phyloP scores from a whole-genome alignment of 2,888 invertebrate species.

The Junonia oenone region DNA sequence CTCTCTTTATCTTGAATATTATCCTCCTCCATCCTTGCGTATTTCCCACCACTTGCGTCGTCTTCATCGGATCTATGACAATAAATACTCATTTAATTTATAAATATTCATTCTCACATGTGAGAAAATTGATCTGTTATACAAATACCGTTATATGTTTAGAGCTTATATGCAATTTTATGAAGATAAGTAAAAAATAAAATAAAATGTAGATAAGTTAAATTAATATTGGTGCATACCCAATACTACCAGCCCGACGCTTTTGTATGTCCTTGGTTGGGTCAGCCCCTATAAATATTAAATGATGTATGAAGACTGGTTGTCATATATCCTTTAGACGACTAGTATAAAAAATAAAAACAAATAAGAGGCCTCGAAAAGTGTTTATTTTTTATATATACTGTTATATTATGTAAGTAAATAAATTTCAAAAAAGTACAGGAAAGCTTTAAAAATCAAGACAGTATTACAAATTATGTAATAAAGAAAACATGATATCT shows the following conservation, averaged over 20 bases:
- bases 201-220: background rate
- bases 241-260: conserved; percentile 88
- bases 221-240: conserved; percentile 77
- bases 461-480: too few relatives aligned
- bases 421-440: too few relatives aligned
- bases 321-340: too few relatives aligned
- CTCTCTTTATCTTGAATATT: conserved; percentile 97
- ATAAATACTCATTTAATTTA: background rate
- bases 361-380: too few relatives aligned
- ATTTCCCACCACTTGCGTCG: conserved; percentile 90
- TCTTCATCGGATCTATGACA: conserved; percentile 88
- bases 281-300: conserved; percentile 82
- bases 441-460: too few relatives aligned
- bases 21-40: conserved; percentile 94
- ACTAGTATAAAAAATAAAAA: too few relatives aligned
- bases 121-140: background rate
- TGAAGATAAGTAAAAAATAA: background rate
- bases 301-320: background rate
- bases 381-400: too few relatives aligned
- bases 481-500: too few relatives aligned
- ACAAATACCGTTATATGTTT: too few relatives aligned
- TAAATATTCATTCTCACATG: background rate
- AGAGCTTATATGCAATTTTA: background rate
- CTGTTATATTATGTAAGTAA: too few relatives aligned
- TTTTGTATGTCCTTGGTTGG: conserved; percentile 89